These are phyloP conservation scores for Gymnobelideus leadbeateri DNA, from an alignment of 2,113 vertebrate genomes.

Conservation along the genomic window DNA sequence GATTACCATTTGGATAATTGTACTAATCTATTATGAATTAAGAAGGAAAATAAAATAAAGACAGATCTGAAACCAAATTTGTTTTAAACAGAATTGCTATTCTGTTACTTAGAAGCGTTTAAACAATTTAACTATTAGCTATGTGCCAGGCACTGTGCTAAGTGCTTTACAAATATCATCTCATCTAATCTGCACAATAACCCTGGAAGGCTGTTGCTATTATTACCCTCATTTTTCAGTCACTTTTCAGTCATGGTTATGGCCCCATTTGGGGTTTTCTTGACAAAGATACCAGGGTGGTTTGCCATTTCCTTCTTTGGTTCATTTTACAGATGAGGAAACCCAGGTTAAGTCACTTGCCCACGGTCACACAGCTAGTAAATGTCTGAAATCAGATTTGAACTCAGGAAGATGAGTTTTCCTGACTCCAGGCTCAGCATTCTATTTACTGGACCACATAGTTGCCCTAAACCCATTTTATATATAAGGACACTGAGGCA, in stretches of 20 bases:
- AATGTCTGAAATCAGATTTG: conserved; percentile 27
- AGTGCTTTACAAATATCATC: neutral
- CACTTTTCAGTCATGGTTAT: neutral
- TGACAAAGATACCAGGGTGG: neutral
- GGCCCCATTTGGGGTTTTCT: neutral
- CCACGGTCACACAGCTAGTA: neutral
- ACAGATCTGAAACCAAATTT: too few relatives aligned
- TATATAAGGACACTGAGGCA: neutral
- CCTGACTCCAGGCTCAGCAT: neutral
- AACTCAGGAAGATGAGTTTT: neutral
- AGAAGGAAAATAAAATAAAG: neutral
- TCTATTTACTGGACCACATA: neutral
- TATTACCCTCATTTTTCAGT: neutral
- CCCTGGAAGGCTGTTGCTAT: neutral
- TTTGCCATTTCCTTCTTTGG: neutral
- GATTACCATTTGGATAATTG: neutral
- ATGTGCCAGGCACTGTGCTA: neutral
- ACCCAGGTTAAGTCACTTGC: neutral
- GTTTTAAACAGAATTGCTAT: too few relatives aligned
- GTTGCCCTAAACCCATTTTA: neutral
- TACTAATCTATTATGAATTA: neutral
- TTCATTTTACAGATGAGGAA: conserved; percentile 23
- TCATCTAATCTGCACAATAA: conserved; percentile 5
- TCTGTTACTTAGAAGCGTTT: too few relatives aligned
- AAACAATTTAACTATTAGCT: too few relatives aligned